Conservation (phyloP, 2,113 vertebrate species). For the Macaca nemestrina region DNA sequence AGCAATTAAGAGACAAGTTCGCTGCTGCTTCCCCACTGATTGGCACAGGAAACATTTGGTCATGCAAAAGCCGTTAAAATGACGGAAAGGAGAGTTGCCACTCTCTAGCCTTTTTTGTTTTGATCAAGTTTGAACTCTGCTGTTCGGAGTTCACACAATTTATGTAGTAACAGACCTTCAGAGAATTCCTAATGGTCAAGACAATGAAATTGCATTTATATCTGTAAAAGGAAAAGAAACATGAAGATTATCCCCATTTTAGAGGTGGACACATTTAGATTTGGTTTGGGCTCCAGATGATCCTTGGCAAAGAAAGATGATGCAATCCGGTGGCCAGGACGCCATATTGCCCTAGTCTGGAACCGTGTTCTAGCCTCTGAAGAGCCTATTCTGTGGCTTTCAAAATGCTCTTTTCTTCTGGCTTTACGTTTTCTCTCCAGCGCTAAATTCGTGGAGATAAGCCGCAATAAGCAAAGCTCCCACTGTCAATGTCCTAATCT, state of each 20-base stretch:
- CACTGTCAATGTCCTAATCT: background rate
- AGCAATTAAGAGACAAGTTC: constrained; percentile 29
- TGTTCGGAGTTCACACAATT: background rate
- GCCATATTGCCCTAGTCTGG: background rate
- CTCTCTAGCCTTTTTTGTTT: background rate
- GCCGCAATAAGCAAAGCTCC: background rate
- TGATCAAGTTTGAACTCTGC: background rate
- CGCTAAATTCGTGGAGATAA: background rate
- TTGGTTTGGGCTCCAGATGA: background rate
- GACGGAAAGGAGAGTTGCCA: background rate
- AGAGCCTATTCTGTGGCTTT: background rate
- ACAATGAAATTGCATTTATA: background rate
- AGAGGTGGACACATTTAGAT: background rate
- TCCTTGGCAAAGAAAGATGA: background rate
- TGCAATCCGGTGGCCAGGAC: background rate
- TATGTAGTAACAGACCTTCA: background rate
- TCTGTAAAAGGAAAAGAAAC: background rate
- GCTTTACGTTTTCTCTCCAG: background rate
- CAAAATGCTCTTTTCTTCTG: background rate
- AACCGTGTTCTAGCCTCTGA: background rate
- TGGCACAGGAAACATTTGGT: constrained; percentile 59
- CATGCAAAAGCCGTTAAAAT: constrained; percentile 6
- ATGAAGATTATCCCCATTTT: background rate
- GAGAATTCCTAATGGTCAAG: background rate
- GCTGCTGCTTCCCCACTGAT: constrained; percentile 48